Conservation (phyloP, 1,140 invertebrate species). For the Galleria mellonella region DNA sequence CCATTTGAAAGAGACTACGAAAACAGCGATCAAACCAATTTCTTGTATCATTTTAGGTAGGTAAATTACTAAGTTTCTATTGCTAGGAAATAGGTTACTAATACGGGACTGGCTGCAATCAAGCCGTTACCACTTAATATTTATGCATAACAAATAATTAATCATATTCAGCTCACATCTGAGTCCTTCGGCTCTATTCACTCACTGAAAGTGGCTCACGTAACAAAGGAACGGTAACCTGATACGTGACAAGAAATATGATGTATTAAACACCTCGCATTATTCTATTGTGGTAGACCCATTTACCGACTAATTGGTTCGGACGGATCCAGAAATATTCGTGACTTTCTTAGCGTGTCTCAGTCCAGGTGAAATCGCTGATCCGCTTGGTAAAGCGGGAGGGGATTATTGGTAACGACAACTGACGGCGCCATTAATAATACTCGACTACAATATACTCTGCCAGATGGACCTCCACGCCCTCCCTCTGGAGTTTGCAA, state of each 20-base stretch:
- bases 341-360: slow-evolving; percentile 26
- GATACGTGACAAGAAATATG: slow-evolving; percentile 67
- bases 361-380: slow-evolving; percentile 33
- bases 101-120: slow-evolving; percentile 14
- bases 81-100: slow-evolving; percentile 24
- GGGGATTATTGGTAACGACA: too few species aligned
- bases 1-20: too few species aligned
- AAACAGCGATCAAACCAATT: too few species aligned
- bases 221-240: slow-evolving; percentile 69
- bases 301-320: slow-evolving; percentile 59
- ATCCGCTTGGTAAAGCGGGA: slow-evolving; percentile 1
- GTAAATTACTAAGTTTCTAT: slow-evolving; percentile 4
- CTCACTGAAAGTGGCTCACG: slow-evolving; percentile 67
- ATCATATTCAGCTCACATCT: slow-evolving; percentile 63
- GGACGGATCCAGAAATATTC: slow-evolving; percentile 31
- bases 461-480: too few species aligned
- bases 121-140: slow-evolving; percentile 23
- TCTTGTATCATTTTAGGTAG: too few species aligned
- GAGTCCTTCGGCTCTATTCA: slow-evolving; percentile 58
- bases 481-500: too few species aligned
- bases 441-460: too few species aligned
- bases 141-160: slow-evolving; percentile 59
- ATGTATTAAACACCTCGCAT: slow-evolving; percentile 53
- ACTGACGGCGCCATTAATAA: too few species aligned
- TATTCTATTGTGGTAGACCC: slow-evolving; percentile 55